A percentile compares a stretch with the other conserved stretches of the same genome.
Conservation (phyloP, 2,113 vertebrate genomes). For the Prolemur simus region DNA sequence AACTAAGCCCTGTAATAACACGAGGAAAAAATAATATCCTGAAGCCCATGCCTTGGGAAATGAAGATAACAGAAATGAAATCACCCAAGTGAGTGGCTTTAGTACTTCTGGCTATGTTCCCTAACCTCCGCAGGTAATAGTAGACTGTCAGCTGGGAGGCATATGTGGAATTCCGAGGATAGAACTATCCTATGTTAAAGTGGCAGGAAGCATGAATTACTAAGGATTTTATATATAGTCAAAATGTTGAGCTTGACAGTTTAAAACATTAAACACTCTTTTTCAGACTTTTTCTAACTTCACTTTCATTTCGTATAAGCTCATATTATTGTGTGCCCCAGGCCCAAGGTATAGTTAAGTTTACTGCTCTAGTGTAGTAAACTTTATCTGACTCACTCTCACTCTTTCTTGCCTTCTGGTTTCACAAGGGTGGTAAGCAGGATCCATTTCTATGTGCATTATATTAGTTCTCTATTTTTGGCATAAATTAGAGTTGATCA, state of each 20-base stretch:
- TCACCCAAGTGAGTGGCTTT: neutral
- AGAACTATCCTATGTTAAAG: neutral
- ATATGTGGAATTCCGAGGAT: neutral
- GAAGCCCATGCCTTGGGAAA: slow-evolving; percentile 1
- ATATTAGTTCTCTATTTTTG: neutral
- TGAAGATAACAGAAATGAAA: slow-evolving; percentile 14
- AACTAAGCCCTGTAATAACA: slow-evolving; percentile 18
- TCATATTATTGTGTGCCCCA: neutral
- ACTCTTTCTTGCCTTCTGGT: neutral
- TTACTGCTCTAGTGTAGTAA: neutral
- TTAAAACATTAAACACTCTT: neutral
- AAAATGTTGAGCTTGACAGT: neutral
- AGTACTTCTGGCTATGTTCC: neutral
- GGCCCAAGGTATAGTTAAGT: neutral
- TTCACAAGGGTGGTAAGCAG: neutral
- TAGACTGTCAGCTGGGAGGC: neutral
- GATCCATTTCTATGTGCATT: neutral
- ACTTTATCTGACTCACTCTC: neutral
- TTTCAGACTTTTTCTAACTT: neutral
- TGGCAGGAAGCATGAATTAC: neutral
- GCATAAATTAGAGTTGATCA: neutral
- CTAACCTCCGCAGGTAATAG: neutral
- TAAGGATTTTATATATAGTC: neutral
- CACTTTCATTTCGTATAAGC: neutral
- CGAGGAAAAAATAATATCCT: neutral